These are phyloP conservation scores for Aurelia sp. DNA, from an alignment of 30 jellyfish, hydroid and myxozoan genomes.

Conservation along the genomic window DNA sequence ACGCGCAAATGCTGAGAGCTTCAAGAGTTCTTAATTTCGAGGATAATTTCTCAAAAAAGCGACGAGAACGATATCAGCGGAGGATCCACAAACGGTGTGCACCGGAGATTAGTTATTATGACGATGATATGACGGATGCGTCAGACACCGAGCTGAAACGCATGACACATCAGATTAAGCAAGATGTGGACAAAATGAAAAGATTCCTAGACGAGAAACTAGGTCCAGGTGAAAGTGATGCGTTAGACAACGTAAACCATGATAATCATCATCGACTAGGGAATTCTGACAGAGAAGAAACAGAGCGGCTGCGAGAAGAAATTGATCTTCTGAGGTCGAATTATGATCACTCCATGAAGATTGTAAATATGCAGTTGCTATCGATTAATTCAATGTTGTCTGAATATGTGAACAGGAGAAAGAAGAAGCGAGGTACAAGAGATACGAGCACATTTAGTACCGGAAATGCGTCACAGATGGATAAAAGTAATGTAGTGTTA, in stretches of 20 bases:
- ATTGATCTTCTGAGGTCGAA: conserved; percentile 35
- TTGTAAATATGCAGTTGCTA: conserved; percentile 49
- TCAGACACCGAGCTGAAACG: conserved; percentile 71
- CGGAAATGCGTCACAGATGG: neutral
- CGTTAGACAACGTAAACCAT: neutral
- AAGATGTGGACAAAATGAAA: conserved; percentile 58
- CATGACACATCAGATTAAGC: conserved; percentile 84
- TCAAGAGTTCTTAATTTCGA: conserved; percentile 77
- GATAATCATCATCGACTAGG: neutral
- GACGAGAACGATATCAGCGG: conserved; percentile 44
- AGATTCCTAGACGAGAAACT: conserved; percentile 44
- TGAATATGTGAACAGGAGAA: conserved; percentile 14
- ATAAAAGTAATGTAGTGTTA: conserved; percentile 9
- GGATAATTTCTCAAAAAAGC: conserved; percentile 50
- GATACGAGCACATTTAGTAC: neutral
- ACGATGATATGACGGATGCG: conserved; percentile 83
- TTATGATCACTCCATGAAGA: conserved; percentile 65
- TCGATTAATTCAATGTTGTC: conserved; percentile 67
- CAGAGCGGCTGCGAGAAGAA: conserved; percentile 19
- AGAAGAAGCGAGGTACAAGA: conserved; percentile 14
- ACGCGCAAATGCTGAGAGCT: conserved; percentile 94
- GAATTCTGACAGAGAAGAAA: neutral
- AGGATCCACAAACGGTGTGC: conserved; percentile 69
- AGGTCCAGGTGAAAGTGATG: conserved; percentile 21
- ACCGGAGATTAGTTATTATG: conserved; percentile 88